phyloP scores from a whole-genome alignment of 2,888 invertebrate species.

The Mechanitis mazaeus region DNA sequence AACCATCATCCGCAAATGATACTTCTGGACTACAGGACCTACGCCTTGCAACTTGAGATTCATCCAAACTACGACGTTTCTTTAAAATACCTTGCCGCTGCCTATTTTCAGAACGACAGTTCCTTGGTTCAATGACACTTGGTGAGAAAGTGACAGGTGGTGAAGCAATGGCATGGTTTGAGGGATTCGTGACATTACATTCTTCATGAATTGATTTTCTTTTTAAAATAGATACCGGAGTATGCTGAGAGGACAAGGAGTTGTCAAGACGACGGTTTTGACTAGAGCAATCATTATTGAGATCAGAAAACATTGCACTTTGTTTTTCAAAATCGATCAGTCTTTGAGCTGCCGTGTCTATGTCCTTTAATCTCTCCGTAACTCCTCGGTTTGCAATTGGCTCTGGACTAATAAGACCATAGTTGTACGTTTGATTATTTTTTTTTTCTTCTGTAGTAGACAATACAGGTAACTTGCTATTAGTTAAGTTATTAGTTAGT shows the following conservation, averaged over 20 bases:
- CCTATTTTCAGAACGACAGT: slow-evolving; percentile 69
- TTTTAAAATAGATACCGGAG: slow-evolving; percentile 81
- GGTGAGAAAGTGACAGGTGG: slow-evolving; percentile 90
- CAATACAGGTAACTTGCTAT: slow-evolving; percentile 64
- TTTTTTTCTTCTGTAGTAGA: slow-evolving; percentile 55
- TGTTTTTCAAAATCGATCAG: slow-evolving; percentile 75
- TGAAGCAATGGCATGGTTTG: slow-evolving; percentile 74
- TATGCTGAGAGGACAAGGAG: slow-evolving; percentile 59
- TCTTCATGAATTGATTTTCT: slow-evolving; percentile 79
- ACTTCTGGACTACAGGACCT: slow-evolving; percentile 84
- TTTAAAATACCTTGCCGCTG: slow-evolving; percentile 88
- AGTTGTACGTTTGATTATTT: slow-evolving; percentile 57
- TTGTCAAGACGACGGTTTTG: slow-evolving; percentile 69
- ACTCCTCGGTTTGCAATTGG: slow-evolving; percentile 59
- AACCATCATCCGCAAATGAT: slow-evolving; percentile 75
- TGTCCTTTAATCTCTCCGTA: slow-evolving; percentile 67
- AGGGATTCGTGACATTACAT: slow-evolving; percentile 60
- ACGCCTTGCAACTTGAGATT: slow-evolving; percentile 82
- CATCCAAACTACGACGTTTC: slow-evolving; percentile 89
- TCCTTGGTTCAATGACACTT: slow-evolving; percentile 81
- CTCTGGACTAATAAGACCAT: slow-evolving; percentile 53
- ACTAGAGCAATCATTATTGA: slow-evolving; percentile 72
- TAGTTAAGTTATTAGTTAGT: slow-evolving; percentile 76
- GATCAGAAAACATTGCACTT: slow-evolving; percentile 76
- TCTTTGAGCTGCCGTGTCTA: slow-evolving; percentile 73